phyloP scores from a whole-genome alignment of 2,113 vertebrate genomes.

The Eulemur rufifrons region DNA sequence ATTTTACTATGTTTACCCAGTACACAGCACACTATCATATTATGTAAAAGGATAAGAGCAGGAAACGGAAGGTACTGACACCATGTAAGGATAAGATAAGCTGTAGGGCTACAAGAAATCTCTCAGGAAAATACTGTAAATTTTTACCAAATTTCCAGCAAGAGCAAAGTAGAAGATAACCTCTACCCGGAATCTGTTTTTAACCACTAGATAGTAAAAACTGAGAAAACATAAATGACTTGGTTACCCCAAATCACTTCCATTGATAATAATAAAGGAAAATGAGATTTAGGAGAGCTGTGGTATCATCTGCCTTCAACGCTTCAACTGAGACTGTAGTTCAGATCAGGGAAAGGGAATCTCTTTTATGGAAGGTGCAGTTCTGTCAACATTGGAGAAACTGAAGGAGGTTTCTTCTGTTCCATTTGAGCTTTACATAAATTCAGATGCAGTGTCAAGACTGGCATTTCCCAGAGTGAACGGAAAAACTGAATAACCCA shows the following conservation, averaged over 20 bases:
- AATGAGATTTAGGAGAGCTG: not conserved
- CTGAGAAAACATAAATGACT: not conserved
- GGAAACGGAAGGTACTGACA: not conserved
- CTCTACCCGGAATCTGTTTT: not conserved
- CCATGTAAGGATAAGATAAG: not conserved
- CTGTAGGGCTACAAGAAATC: not conserved
- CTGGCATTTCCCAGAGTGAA: not conserved
- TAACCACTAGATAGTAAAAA: not conserved
- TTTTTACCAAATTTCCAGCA: not conserved
- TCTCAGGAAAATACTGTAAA: not conserved
- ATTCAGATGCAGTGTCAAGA: not conserved
- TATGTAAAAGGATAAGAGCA: not conserved
- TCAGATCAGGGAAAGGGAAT: not conserved
- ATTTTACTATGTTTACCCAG: not conserved
- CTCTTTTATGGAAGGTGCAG: not conserved
- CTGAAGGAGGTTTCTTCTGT: not conserved
- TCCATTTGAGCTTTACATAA: not conserved
- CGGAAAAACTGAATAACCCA: not conserved
- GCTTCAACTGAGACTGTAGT: not conserved
- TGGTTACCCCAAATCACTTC: not conserved
- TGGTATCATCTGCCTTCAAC: not conserved
- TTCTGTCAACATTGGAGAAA: not conserved
- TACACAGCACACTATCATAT: not conserved
- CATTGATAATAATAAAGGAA: not conserved
- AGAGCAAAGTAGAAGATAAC: not conserved